Percentiles rank a stretch among this genome's conserved stretches.
Evolutionary conservation across 1,140 invertebrate species (phyloP).

Genomic region (Tachypleus tridentatus): DNA sequence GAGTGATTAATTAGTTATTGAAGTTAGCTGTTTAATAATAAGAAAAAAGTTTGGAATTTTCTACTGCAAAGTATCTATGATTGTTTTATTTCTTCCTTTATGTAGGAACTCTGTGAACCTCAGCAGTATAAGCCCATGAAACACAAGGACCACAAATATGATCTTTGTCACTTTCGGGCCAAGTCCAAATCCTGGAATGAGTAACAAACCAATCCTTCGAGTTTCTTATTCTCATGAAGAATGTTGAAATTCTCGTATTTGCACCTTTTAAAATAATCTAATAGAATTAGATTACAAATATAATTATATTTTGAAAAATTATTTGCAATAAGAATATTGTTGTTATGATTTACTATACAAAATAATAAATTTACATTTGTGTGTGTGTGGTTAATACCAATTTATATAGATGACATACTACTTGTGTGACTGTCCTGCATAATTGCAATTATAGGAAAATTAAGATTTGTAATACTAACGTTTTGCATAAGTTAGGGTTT

Average conservation of each 20-base stretch:
- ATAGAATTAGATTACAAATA: background rate
- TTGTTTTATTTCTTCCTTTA: too few species aligned
- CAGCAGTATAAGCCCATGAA: slow-evolving; percentile 62
- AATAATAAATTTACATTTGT: background rate
- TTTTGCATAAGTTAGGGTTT: too few species aligned
- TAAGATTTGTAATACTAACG: too few species aligned
- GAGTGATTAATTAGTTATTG: too few species aligned
- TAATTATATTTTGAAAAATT: too few species aligned
- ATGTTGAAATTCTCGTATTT: background rate
- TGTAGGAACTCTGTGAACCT: slow-evolving; percentile 53
- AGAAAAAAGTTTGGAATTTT: too few species aligned
- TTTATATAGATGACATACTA: too few species aligned
- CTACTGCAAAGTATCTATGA: too few species aligned
- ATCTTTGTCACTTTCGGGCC: slow-evolving; percentile 55
- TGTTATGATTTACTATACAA: background rate
- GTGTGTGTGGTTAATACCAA: background rate
- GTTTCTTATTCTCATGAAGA: background rate
- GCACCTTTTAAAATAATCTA: background rate
- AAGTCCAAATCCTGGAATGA: slow-evolving; percentile 48
- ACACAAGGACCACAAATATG: slow-evolving; percentile 54
- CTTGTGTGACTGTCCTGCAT: too few species aligned
- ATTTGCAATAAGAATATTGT: too few species aligned
- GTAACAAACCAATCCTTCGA: background rate
- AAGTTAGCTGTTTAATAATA: too few species aligned
- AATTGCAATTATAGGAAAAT: too few species aligned